Evolutionary conservation across 2,888 invertebrate genomes (phyloP).

Genomic region (Torymus aiolomorphi): DNA sequence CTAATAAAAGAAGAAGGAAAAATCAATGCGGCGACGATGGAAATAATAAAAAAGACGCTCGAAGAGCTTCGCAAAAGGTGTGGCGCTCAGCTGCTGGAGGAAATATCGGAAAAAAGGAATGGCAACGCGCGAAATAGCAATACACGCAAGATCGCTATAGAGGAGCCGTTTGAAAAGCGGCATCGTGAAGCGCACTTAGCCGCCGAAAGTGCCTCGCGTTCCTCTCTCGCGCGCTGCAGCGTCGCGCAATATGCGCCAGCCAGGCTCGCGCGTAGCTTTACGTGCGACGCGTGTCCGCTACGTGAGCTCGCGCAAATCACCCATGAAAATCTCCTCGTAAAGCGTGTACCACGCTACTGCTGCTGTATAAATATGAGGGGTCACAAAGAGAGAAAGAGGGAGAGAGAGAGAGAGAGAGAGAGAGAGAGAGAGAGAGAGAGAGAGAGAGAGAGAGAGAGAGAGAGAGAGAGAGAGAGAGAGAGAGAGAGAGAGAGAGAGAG

Average conservation of each 20-base stretch:
- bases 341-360: neutral
- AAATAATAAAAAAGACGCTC: too few species aligned
- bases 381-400: neutral
- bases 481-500: neutral
- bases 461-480: neutral
- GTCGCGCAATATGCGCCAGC: constrained; percentile 58
- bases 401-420: neutral
- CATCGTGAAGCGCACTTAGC: constrained; percentile 58
- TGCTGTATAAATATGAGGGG: constrained; percentile 12
- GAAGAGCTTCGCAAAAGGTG: too few species aligned
- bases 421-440: neutral
- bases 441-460: neutral
- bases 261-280: constrained; percentile 6
- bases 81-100: neutral
- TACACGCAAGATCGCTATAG: constrained; percentile 18
- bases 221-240: constrained; percentile 23
- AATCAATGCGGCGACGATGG: too few species aligned
- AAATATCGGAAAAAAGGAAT: neutral
- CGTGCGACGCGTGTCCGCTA: neutral
- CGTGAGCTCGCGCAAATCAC: constrained; percentile 15
- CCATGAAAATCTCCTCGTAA: constrained; percentile 28
- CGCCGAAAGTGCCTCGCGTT: constrained; percentile 53
- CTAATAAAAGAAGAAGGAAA: too few species aligned
- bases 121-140: neutral
- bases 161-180: constrained; percentile 40